Base-by-base conservation (phyloP, 1,140 invertebrate species). In the Drosophila mojavensis region DNA sequence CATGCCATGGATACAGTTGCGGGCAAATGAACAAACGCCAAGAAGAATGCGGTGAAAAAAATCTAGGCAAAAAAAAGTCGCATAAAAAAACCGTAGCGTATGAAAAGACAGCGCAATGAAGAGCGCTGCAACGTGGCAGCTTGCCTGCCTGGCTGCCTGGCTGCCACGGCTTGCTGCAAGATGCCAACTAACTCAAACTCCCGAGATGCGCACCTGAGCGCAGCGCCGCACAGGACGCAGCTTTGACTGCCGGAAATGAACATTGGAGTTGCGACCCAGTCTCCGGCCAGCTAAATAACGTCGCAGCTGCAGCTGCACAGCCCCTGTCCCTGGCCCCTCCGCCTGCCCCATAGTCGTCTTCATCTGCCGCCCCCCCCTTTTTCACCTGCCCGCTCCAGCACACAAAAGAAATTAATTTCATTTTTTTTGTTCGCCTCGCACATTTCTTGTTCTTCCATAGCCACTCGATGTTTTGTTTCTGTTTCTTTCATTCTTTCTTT, bases 341-440 rank as follows among this genome's bases (percentile, higher is more conserved):
- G 2, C 20, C 3, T 24, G 51, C 75, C 78, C 45, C 20, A 24
- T 24, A 24, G 20, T 24, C 20, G 20, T 24, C 20, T 24, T 24
- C 20, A 24, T 24, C 20, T 24, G 20, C 5, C 30, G 13, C 13
- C 13, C 43, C 36, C 20, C 7, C 3, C 39, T 9, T 17, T 15
- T 74, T 58, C 48, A 68, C 54, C 74, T 81, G 51, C 75, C 78
- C 45, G 43, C 15, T 9, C 28, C 26, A n/a, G 78, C 75, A 84
- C 81, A 89, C 84, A 89, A 89, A 89, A 89, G 85, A 90, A 89
- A 90, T 89, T 90, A 89, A 89, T 89, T 89, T 89, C 84, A 84
- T 89, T 84, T 78, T 89, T 88, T 79, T 51, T 69, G 17, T 56
- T 50, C 60, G 48, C 63, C 64, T 74, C 62, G 11, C 54, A 47